A percentile compares a stretch with the other conserved stretches of the same genome.
These are phyloP conservation scores for Agrochola circellaris DNA, from an alignment of 2,888 invertebrate genomes.

Conservation along the genomic window DNA sequence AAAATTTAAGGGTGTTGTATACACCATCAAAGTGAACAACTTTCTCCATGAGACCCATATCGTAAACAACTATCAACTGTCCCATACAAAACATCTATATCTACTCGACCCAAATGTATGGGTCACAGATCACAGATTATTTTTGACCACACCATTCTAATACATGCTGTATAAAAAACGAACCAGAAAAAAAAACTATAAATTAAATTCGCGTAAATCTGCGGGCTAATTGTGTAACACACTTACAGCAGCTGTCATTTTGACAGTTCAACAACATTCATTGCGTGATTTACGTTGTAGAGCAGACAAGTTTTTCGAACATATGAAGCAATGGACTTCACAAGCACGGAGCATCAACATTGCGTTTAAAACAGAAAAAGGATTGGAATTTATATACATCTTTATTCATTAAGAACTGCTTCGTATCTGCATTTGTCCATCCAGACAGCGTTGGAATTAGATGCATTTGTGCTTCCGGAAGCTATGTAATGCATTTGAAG, in stretches of 20 bases:
- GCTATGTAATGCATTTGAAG: slow-evolving; percentile 10
- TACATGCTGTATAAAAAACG: background rate
- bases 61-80: background rate
- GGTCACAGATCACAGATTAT: too few relatives aligned
- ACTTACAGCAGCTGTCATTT: too few relatives aligned
- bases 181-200: too few relatives aligned
- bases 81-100: too few relatives aligned
- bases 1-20: background rate
- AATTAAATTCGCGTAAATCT: background rate
- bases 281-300: too few relatives aligned
- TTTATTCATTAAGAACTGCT: background rate
- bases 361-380: background rate
- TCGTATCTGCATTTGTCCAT: background rate
- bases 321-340: background rate
- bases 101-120: too few relatives aligned
- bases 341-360: background rate
- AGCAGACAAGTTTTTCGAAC: too few relatives aligned
- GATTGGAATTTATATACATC: background rate
- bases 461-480: background rate
- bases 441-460: background rate
- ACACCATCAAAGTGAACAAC: background rate
- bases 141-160: background rate
- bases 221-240: too few relatives aligned
- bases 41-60: background rate
- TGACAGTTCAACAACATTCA: too few relatives aligned